Evolutionary conservation across 92 coral and sea anemone species (phyloP), one percentile per base, ranked within the genome.

Genomic region (Palythoa caribaeorum): DNA sequence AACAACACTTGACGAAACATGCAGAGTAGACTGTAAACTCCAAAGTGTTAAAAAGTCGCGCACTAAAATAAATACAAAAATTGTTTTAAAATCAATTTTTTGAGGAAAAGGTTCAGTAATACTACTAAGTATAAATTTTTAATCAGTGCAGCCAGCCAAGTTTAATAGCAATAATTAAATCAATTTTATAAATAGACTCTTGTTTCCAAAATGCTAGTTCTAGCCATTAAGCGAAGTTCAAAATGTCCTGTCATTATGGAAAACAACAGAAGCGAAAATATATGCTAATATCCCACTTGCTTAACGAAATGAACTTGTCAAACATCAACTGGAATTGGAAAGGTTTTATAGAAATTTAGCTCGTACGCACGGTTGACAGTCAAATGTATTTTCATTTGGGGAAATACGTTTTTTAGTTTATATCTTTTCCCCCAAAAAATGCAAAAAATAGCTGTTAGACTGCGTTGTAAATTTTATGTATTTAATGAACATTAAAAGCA

Each of bases 221-320:
- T 11, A 54, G 38, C 38, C 20, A 51, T 20, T 77, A 36, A 57
- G 37, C 47, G 20, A 13, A 52, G 28, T 51, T 51, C 65, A 36
- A n/a, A 53, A 53, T 28, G n/a, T 21, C 44, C 36, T 76, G 38
- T 48, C 16, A 17, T 2, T 20, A 77, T 10, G 17, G 17, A 48
- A 20, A 81, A 81, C 38, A 16, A 65, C 13, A 13, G 2, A 21
- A 81, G 51, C 12, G 8, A 20, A 68, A 44, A 20, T 9, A 66
- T 81, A 81, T 81, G 86, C 28, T 81, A 81, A 81, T 44, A 39
- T 28, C 13, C 6, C 19, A n/a, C 47, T 14, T 40, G 28, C 48
- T 47, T 47, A 37, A 15, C 40, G 40, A 69, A 35, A 70, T 28
- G 44, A 14, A 36, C 16, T 19, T 80, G 38, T 63, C 2, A n/a